Evolutionary conservation across 64 coral and sea anemone species (phyloP).

Genomic region (Stichodactyla helianthus): DNA sequence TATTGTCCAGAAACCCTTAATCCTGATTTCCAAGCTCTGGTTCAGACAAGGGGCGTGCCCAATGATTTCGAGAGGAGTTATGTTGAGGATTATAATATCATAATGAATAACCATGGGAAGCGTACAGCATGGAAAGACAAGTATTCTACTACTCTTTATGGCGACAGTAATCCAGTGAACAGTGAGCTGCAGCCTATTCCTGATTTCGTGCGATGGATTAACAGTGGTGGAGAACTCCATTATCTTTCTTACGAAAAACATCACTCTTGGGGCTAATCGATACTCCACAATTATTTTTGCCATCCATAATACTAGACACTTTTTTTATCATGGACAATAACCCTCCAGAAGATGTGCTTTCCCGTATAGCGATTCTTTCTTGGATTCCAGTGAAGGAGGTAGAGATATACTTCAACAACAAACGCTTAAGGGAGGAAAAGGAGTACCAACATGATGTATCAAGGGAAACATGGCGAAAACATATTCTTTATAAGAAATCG

Average conservation of each 20-base stretch:
- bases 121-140: conserved; percentile 43
- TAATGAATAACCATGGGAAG: background rate
- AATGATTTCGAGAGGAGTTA: conserved; percentile 42
- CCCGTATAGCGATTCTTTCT: conserved; percentile 35
- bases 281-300: conserved; percentile 30
- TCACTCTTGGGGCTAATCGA: no score
- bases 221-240: conserved; percentile 33
- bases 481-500: conserved; percentile 42
- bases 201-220: conserved; percentile 38
- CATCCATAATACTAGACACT: conserved; percentile 42
- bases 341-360: conserved; percentile 46
- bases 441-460: conserved; percentile 21
- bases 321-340: conserved; percentile 47
- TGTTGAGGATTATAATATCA: conserved; percentile 35
- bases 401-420: conserved; percentile 30
- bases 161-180: no score
- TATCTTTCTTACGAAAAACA: conserved; percentile 41
- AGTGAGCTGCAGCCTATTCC: conserved; percentile 38
- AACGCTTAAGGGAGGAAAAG: conserved; percentile 18
- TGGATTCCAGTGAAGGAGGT: conserved; percentile 54
- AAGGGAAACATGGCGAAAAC: conserved; percentile 46
- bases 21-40: conserved; percentile 24
- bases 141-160: conserved; percentile 41
- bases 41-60: conserved; percentile 37
- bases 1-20: conserved; percentile 36